Evolutionary conservation across 2,888 invertebrate genomes (phyloP), one percentile per base, ranked within the genome.

Genomic region (Leuctra nigra): DNA sequence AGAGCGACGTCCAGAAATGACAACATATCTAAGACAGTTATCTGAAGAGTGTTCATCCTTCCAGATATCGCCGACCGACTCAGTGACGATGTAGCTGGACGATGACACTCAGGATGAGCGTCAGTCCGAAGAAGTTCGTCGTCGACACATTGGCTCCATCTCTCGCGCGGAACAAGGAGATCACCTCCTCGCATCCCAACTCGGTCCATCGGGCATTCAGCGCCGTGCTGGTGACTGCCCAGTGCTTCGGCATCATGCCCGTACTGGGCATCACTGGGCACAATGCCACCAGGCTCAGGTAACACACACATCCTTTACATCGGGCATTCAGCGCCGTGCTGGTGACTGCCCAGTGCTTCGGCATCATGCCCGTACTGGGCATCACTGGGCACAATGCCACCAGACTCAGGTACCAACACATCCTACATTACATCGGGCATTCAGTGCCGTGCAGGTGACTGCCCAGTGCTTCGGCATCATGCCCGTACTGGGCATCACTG

Each of bases 221-320:
- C n/a, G 39, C 6, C 3, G 7, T 39, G 39, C 16, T 39, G 16
- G 39, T 16, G 18, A 39, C 16, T 2, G 39, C 39, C 18, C 39
- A 39, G 39, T 39, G 39, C n/a, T 39, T 39, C 18, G 39, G 18
- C 16, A 39, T 39, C 39, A 39, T 39, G 39, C 39, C 39, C 18
- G 39, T 39, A 2, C 18, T 4, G 16, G 39, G 39, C 2, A 20
- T 39, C 39, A 39, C 39, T 14, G 39, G 13, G 4, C 16, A 39
- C 6, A 13, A 16, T 7, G 39, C 39, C 16, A 16, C 14, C 9
- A 6, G 18, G 18, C 39, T 39, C 16, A 39, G 39, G 39, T 39
- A 39, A n/a, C n/a, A n/a, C n/a, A n/a, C n/a, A n/a, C n/a, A n/a
- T n/a, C n/a, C n/a, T n/a, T n/a, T n/a, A n/a, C 39, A 39, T 3